Evolutionary conservation across 2,113 vertebrate species (phyloP), one percentile per base, ranked within the genome.

Genomic region (Mesocricetus auratus): DNA sequence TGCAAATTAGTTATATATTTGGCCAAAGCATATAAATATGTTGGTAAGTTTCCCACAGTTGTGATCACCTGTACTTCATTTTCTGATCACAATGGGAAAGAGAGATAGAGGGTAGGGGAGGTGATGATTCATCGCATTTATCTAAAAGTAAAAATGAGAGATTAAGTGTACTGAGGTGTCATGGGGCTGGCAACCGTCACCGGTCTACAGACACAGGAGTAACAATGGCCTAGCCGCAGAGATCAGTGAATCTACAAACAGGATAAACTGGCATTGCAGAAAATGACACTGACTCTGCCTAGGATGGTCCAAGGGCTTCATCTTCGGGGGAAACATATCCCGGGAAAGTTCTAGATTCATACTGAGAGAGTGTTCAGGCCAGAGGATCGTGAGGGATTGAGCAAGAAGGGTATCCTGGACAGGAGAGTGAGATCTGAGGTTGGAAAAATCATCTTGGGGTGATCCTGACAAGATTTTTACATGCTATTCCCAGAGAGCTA

Each of bases 1-100:
- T 86, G 87, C 74, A 95, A 93, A 64, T 90, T 74, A 96, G 39
- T 66, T 87, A 68, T 39, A 26, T 86, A 45, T 26, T 94, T 95
- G n/a, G 39, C 58, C 24, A 21, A 88, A 90, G n/a, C 39, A 2
- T 73, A 73, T 39, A 92, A 29, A 79, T 56, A 64, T 86, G 56
- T 31, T 58, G 85, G n/a, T 29, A 69, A 56, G 81, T 69, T 29
- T 19, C 39, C 68, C 11, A 69, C 10, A 50, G 1, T 60, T 50
- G 64, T 64, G 33, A 89, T 79, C 10, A 71, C 90, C 81, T 79
- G 13, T 73, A 29, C 26, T 81, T 3, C 66, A 39, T 94, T 83
- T 68, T 89, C 29, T 95, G 45, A 94, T 64, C 6, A 11, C 6
- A 77, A 58, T 73, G 45, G 39, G 4, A 39, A 79, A 69, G 64